phyloP scores from a whole-genome alignment of 2,113 vertebrate species.

The Anas platyrhynchos region DNA sequence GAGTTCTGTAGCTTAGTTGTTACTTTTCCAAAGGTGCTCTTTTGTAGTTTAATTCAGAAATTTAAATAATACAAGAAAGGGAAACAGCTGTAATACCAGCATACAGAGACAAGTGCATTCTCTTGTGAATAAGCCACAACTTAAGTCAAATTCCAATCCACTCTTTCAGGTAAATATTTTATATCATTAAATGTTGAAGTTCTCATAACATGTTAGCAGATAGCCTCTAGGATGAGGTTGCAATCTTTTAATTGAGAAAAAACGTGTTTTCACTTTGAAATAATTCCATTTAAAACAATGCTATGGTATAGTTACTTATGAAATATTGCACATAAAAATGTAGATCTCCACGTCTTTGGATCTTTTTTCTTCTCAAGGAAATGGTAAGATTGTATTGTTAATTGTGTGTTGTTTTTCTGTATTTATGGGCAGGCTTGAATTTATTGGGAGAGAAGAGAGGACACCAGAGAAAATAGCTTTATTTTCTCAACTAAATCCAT shows the following conservation, averaged over 20 bases:
- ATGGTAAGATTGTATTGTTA: not conserved
- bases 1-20: not conserved
- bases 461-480: not conserved
- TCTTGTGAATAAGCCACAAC: not conserved
- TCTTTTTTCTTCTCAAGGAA: not conserved
- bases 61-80: not conserved
- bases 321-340: not conserved
- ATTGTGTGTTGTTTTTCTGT: not conserved
- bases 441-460: not conserved
- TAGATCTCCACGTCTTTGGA: not conserved
- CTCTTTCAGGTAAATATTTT: not conserved
- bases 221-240: not conserved
- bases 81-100: not conserved
- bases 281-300: not conserved
- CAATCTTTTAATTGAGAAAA: not conserved
- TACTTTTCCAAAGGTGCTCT: not conserved
- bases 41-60: not conserved
- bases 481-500: not conserved
- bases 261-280: not conserved
- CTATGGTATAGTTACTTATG: not conserved
- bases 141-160: not conserved
- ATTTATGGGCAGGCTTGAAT: not conserved
- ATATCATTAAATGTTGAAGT: not conserved
- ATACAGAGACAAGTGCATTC: not conserved
- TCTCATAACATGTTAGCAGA: not conserved